Conservation (phyloP, 2,113 vertebrate species). For the Cairina moschata region DNA sequence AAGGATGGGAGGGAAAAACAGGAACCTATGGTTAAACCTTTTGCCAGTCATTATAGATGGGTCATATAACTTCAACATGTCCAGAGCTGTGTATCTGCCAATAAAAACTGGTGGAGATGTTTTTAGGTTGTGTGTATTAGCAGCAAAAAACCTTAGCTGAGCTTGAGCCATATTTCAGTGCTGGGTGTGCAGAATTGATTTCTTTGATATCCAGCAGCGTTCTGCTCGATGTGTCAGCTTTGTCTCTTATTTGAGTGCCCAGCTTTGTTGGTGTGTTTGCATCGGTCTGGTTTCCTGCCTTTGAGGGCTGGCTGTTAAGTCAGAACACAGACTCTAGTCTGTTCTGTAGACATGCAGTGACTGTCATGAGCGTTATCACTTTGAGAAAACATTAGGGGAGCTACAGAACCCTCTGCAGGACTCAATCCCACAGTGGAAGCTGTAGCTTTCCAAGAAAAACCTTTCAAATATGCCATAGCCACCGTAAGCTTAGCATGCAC, state of each 20-base stretch:
- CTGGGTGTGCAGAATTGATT: background rate
- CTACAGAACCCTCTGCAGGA: background rate
- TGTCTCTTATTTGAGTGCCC: background rate
- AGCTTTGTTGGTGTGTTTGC: background rate
- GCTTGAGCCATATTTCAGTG: background rate
- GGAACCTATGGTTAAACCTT: background rate
- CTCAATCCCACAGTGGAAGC: background rate
- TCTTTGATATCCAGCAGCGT: background rate
- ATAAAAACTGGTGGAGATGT: background rate
- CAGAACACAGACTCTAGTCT: background rate
- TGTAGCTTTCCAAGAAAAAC: background rate
- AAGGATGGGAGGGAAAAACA: background rate
- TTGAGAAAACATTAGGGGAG: background rate
- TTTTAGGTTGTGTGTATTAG: background rate
- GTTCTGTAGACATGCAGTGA: rapidly evolving
- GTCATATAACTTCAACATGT: background rate
- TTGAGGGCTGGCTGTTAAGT: background rate
- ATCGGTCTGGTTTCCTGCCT: background rate
- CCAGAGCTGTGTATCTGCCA: background rate
- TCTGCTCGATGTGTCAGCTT: background rate
- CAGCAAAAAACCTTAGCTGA: background rate
- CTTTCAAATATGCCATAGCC: background rate
- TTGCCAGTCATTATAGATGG: background rate
- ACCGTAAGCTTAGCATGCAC: rapidly evolving
- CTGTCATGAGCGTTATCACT: background rate